Evolutionary conservation across 2,888 invertebrate species (phyloP).

Genomic region (Acrobasis repandana): DNA sequence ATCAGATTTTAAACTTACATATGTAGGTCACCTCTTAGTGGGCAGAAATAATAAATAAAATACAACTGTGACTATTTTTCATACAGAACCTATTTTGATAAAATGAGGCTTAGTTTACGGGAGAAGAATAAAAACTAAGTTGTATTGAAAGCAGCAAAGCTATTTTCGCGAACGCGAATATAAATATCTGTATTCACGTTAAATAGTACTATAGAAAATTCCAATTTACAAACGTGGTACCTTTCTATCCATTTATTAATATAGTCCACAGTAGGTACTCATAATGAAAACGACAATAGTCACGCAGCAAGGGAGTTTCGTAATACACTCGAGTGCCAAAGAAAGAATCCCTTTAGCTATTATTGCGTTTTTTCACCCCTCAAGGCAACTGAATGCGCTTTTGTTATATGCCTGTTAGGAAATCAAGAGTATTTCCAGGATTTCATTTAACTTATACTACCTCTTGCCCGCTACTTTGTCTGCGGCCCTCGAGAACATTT

Average conservation of each 20-base stretch:
- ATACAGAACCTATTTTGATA: no score
- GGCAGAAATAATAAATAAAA: no score
- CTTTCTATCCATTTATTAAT: not conserved
- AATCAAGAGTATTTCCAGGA: not conserved
- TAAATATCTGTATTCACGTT: no score
- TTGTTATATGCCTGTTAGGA: conserved; percentile 37
- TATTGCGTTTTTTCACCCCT: conserved; percentile 44
- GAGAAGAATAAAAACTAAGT: no score
- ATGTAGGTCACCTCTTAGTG: no score
- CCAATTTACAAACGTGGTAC: no score
- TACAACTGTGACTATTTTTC: no score
- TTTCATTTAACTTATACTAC: not conserved
- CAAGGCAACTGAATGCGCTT: conserved; percentile 38
- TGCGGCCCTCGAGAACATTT: no score
- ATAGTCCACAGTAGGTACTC: conserved; percentile 10
- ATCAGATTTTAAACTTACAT: no score
- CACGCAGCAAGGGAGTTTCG: conserved; percentile 48
- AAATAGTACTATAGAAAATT: no score
- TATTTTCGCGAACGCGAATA: not conserved
- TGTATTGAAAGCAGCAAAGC: conserved; percentile 1
- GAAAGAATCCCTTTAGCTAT: conserved; percentile 50
- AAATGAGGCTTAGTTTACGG: no score
- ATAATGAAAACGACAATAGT: conserved; percentile 49
- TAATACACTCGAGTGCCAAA: conserved; percentile 51
- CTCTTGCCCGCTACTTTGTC: no score